A percentile compares a stretch with the other conserved stretches of the same genome.
Conservation (phyloP, 2,113 vertebrate genomes). For the Herpetotheres cachinnans region DNA sequence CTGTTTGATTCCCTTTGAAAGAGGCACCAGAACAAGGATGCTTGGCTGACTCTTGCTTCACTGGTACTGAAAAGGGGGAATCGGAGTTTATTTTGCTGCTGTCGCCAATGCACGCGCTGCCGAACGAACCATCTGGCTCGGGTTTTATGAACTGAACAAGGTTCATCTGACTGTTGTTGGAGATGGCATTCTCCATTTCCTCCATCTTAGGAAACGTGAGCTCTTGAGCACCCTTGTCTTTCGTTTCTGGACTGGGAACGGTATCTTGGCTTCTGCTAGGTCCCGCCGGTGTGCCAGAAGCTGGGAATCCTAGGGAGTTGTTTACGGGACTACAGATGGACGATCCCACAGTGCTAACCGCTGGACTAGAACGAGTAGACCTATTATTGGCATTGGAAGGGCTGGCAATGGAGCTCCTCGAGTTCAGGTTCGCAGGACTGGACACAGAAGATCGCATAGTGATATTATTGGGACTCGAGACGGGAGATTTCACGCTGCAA, state of each 20-base stretch:
- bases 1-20: slow-evolving; percentile 83
- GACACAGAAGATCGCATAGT: slow-evolving; percentile 84
- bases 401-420: slow-evolving; percentile 89
- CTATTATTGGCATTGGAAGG: slow-evolving; percentile 84
- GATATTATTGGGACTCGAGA: slow-evolving; percentile 84
- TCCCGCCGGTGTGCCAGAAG: slow-evolving; percentile 70
- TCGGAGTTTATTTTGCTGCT: slow-evolving; percentile 77
- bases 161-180: slow-evolving; percentile 84
- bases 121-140: slow-evolving; percentile 88
- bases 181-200: slow-evolving; percentile 84
- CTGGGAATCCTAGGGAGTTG: slow-evolving; percentile 70
- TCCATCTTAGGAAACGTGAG: slow-evolving; percentile 92
- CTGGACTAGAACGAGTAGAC: slow-evolving; percentile 79
- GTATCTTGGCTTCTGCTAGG: slow-evolving; percentile 82
- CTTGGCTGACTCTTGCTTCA: slow-evolving; percentile 91
- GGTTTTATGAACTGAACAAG: slow-evolving; percentile 95
- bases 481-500: slow-evolving; percentile 90
- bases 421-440: slow-evolving; percentile 84
- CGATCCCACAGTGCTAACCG: slow-evolving; percentile 77
- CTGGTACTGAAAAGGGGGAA: slow-evolving; percentile 85
- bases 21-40: slow-evolving; percentile 87
- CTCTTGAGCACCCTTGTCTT: slow-evolving; percentile 84
- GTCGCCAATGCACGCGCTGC: slow-evolving; percentile 88
- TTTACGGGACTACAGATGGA: slow-evolving; percentile 76
- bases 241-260: slow-evolving; percentile 81